Evolutionary conservation across 2,113 vertebrate species (phyloP).

Genomic region (Scatophagus argus): DNA sequence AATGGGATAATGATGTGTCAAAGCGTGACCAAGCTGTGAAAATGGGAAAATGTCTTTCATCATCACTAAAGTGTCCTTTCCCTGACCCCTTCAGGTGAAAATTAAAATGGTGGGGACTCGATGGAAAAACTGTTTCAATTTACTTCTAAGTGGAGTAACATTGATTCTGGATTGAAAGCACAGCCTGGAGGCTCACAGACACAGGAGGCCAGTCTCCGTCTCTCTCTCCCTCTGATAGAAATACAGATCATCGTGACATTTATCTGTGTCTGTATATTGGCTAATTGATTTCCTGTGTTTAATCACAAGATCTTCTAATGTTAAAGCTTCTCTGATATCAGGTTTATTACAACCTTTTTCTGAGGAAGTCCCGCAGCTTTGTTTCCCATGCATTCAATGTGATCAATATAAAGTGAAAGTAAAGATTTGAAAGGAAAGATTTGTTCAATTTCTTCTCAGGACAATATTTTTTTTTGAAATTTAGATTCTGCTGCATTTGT

Average conservation of each 20-base stretch:
- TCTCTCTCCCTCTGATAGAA: conserved; percentile 23
- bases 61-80: conserved; percentile 81
- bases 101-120: conserved; percentile 75
- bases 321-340: background rate
- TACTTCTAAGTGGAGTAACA: conserved; percentile 79
- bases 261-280: conserved; percentile 29
- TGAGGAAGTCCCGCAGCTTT: background rate
- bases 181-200: conserved; percentile 60
- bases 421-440: background rate
- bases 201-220: conserved; percentile 18
- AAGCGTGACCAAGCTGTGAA: conserved; percentile 79
- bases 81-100: conserved; percentile 79
- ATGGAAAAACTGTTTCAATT: conserved; percentile 82
- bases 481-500: background rate
- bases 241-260: conserved; percentile 30
- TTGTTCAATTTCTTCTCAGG: background rate
- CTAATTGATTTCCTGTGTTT: conserved; percentile 42
- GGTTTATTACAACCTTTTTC: background rate
- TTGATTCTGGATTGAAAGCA: conserved; percentile 78
- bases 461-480: background rate
- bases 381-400: background rate
- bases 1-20: conserved; percentile 82
- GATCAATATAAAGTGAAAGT: background rate
- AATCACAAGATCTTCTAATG: conserved; percentile 34
- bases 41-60: conserved; percentile 82